These are phyloP conservation scores for Carassius carassius DNA, from an alignment of 2,113 vertebrate species.

Conservation along the genomic window DNA sequence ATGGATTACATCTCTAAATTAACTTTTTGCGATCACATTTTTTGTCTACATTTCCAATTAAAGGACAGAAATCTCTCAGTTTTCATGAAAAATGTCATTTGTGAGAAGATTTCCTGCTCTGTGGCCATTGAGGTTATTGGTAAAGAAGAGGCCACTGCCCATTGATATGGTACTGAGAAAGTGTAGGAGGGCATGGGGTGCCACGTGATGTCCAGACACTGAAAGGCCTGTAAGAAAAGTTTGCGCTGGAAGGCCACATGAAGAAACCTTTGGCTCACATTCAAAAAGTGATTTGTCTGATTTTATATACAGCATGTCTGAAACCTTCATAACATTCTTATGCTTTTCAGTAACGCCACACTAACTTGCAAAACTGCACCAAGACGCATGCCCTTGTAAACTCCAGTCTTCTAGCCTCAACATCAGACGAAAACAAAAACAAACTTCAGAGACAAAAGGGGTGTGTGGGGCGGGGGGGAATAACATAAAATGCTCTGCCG, in stretches of 20 bases:
- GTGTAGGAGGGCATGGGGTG: not conserved
- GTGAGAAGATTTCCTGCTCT: not conserved
- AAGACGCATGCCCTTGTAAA: conserved; percentile 52
- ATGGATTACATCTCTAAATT: not conserved
- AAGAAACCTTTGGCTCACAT: conserved; percentile 7
- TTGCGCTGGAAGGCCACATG: not conserved
- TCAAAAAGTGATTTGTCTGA: conserved; percentile 8
- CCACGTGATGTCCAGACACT: conserved; percentile 50
- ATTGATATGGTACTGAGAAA: not conserved
- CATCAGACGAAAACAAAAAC: conserved; percentile 65
- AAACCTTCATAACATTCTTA: conserved; percentile 41
- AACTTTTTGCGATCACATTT: not conserved
- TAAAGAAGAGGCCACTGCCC: conserved; percentile 3
- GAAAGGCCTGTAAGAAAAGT: conserved; percentile 4
- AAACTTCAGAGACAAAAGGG: conserved; percentile 45
- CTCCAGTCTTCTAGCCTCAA: conserved; percentile 61
- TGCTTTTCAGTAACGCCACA: conserved; percentile 35
- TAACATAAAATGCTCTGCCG: conserved; percentile 50
- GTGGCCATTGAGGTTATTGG: not conserved
- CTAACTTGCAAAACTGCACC: conserved; percentile 37
- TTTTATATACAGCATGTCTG: conserved; percentile 47
- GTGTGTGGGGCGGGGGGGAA: not conserved
- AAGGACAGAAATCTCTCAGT: not conserved
- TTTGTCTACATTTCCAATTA: not conserved
- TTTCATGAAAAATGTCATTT: not conserved